Evolutionary conservation across 2,888 invertebrate genomes (phyloP).

Genomic region (Melieria picta): DNA sequence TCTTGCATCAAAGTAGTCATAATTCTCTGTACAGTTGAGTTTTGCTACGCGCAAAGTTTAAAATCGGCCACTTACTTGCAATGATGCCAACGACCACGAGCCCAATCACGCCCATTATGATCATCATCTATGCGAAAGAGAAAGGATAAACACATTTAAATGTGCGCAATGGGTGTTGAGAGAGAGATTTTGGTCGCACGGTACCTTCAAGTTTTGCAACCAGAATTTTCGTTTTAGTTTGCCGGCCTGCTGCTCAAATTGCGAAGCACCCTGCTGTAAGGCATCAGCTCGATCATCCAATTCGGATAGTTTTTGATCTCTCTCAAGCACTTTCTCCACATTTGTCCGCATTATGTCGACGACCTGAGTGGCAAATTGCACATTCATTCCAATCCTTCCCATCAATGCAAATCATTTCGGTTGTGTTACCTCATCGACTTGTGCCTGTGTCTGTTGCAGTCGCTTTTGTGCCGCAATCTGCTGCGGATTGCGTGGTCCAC

Average conservation of each 20-base stretch:
- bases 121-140: constrained; percentile 82
- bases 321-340: constrained; percentile 94
- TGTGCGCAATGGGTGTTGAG: neutral
- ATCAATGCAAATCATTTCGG: neutral
- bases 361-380: constrained; percentile 68
- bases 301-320: constrained; percentile 95
- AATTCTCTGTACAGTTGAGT: no score
- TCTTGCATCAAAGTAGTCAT: no score
- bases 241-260: constrained; percentile 96
- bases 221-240: constrained; percentile 97
- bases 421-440: constrained; percentile 77
- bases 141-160: neutral
- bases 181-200: neutral
- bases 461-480: constrained; percentile 85
- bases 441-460: constrained; percentile 85
- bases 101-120: constrained; percentile 87
- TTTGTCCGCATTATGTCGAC: constrained; percentile 96
- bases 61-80: constrained; percentile 77
- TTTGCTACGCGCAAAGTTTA: no score
- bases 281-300: constrained; percentile 96
- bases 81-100: constrained; percentile 85
- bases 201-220: constrained; percentile 94
- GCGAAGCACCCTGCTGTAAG: constrained; percentile 91
- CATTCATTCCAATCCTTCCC: no score
- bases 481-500: constrained; percentile 86